phyloP scores from a whole-genome alignment of 2,797 vertebrate genomes.

The Trematomus bernacchii region DNA sequence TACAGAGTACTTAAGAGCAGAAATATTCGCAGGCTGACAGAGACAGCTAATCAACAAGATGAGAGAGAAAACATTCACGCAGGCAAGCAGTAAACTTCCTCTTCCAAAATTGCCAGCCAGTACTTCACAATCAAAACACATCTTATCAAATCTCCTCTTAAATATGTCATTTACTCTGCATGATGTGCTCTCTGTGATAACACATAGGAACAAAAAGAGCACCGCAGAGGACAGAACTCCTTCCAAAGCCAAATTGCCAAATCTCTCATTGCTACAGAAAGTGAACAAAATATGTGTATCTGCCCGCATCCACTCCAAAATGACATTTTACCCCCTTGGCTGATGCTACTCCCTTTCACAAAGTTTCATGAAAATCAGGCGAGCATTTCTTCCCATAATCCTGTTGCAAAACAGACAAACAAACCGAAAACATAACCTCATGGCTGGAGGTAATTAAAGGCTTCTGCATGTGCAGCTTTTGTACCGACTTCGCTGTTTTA shows the following conservation, averaged over 20 bases:
- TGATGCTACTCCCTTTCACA: too few species aligned
- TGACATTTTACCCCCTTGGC: too few species aligned
- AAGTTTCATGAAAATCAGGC: too few species aligned
- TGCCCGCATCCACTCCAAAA: too few species aligned
- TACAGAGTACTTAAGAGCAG: conserved; percentile 66
- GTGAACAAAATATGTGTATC: too few species aligned
- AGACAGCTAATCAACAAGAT: conserved; percentile 73
- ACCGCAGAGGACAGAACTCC: too few species aligned
- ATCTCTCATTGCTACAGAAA: too few species aligned
- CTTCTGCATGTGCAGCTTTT: conserved; percentile 17
- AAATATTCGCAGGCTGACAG: conserved; percentile 61
- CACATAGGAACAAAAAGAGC: conserved; percentile 11
- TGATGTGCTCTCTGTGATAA: conserved; percentile 46
- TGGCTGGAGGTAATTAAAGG: conserved; percentile 1
- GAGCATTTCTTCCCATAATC: too few species aligned
- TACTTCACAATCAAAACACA: conserved; percentile 66
- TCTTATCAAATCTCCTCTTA: conserved; percentile 45
- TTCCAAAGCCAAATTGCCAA: too few species aligned
- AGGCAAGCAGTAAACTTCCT: conserved; percentile 48
- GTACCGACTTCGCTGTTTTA: conserved; percentile 17
- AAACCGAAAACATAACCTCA: too few species aligned
- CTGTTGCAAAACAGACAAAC: too few species aligned
- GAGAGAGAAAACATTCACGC: conserved; percentile 63
- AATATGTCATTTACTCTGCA: conserved; percentile 46
- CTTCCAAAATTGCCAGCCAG: conserved; percentile 56